phyloP scores from a whole-genome alignment of 1,140 invertebrate genomes.

The Drepana arcuata region DNA sequence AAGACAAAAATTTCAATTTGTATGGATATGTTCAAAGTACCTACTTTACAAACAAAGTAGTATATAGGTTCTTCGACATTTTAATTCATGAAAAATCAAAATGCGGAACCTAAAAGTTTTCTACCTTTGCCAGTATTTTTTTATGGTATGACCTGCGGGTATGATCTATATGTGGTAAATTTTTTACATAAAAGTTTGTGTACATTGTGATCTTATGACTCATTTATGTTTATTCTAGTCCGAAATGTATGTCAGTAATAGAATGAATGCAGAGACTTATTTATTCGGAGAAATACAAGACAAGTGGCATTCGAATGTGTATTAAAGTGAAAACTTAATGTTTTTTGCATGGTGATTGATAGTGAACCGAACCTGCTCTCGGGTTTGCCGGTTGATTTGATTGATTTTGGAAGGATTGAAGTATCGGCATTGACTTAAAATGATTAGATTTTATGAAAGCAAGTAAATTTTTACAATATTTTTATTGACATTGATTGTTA shows the following conservation, averaged over 20 bases:
- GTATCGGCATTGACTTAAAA: no score
- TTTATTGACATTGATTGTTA: no score
- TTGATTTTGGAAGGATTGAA: no score
- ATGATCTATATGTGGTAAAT: no score
- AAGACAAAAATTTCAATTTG: conserved; percentile 29
- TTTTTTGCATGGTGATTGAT: neutral
- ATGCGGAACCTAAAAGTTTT: conserved; percentile 31
- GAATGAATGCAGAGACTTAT: conserved; percentile 46
- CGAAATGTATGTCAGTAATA: conserved; percentile 43
- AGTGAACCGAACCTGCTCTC: neutral
- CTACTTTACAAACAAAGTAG: conserved; percentile 28
- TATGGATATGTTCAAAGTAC: conserved; percentile 36
- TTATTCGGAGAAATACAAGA: no score
- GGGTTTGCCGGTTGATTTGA: no score
- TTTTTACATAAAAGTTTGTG: no score
- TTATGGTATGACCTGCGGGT: no score
- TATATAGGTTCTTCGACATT: conserved; percentile 36
- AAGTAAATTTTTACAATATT: no score
- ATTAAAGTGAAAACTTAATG: neutral
- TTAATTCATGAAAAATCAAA: conserved; percentile 23
- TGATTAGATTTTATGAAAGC: no score
- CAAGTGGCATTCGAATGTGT: neutral
- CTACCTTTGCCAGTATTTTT: conserved; percentile 64
- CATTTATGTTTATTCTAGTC: conserved; percentile 70
- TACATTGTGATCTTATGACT: no score